Conservation (phyloP, 1,140 invertebrate genomes). For the Drosophila biarmipes region DNA sequence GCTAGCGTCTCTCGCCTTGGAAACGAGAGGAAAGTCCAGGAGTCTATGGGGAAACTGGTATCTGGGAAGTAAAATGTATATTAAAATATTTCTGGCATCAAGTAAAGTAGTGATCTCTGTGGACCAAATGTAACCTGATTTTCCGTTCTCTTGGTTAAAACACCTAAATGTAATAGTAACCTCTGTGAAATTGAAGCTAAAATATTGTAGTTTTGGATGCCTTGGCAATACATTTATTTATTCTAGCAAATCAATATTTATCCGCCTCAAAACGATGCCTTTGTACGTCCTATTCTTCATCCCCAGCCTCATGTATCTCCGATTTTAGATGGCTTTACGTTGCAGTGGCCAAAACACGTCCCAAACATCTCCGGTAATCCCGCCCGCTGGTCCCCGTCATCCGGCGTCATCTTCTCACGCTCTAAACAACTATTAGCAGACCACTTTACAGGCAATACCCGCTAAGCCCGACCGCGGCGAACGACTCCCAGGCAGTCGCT, state of each 20-base stretch:
- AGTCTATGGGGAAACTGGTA: neutral
- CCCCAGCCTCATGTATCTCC: neutral
- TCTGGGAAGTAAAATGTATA: too few relatives aligned
- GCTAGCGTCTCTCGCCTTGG: neutral
- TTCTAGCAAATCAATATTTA: neutral
- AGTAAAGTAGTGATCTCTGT: too few relatives aligned
- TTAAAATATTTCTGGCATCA: too few relatives aligned
- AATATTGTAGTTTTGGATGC: neutral
- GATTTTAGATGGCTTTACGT: neutral
- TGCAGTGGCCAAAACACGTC: neutral
- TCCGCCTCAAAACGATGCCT: neutral
- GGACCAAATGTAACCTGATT: too few relatives aligned
- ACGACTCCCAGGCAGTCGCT: conserved; percentile 42
- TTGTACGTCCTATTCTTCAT: neutral
- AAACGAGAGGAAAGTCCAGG: neutral
- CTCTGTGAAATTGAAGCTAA: neutral
- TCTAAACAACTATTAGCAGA: conserved; percentile 69
- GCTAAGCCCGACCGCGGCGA: conserved; percentile 60
- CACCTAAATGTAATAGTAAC: neutral
- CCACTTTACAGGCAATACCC: conserved; percentile 72
- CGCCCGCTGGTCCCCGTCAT: neutral
- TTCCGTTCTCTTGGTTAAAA: neutral
- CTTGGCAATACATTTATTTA: neutral
- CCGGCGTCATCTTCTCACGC: conserved; percentile 58
- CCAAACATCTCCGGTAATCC: conserved; percentile 20